Base-by-base conservation (phyloP, 2,888 invertebrate genomes). In the Coronaproctus castanopsis region DNA sequence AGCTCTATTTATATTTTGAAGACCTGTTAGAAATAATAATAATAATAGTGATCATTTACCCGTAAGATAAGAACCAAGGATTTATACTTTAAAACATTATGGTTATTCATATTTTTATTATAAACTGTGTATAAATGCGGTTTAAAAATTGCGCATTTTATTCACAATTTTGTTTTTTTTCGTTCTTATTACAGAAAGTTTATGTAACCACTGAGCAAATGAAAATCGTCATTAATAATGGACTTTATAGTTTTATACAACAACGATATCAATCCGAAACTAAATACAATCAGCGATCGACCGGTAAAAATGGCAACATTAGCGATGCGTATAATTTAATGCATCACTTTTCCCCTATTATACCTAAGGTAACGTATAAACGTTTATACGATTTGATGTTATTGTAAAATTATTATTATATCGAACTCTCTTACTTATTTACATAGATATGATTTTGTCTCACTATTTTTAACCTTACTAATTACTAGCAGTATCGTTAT, bases 261-360 rank as follows among this genome's bases (percentile, higher is more conserved):
- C 73, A 74, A 67, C 71, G 65, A 61, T 64, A 52, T 64, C 67
- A 61, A 60, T 61, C 58, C 49, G 60, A 52, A 58, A 63, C 55
- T 60, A 63, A 61, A 59, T 60, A 55, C 54, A 63, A 24, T 61
- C 64, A 57, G 61, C 20, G 56, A 51, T 49, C 24, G 23, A 22
- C 51, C 1, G 5, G 19, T 22, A 49, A 24, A 55, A 57, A 49
- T 54, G 57, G 56, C 18, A 23, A 61, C 65, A 48, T 69, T 59
- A 73, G 73, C 63, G 77, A 80, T 58, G 69, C 80, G 58, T 78
- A 81, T 67, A 65, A 70, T 63, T 59, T 73, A n/a, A 64, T 74
- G 59, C 67, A 69, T 61, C 78, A 82, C 69, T 72, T 87, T 62
- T 78, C 83, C 21, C 87, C 87, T 23, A 78, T 87, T 64, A 80